phyloP scores from a whole-genome alignment of 2,888 invertebrate species.

The Monochamus alternatus region DNA sequence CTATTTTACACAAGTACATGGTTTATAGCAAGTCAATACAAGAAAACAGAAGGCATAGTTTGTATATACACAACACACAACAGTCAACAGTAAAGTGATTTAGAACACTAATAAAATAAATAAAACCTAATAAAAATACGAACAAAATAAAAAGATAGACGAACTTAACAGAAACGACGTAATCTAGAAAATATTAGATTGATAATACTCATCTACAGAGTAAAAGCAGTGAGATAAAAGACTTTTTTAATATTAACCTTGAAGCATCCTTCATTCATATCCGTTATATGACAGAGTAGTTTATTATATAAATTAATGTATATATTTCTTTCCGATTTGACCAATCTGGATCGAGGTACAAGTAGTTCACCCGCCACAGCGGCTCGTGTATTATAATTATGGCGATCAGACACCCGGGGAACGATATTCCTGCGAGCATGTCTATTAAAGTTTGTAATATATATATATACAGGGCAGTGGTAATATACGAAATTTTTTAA shows the following conservation, averaged over 20 bases:
- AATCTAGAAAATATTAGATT: background rate
- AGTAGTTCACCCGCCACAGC: conserved; percentile 13
- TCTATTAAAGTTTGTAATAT: conserved; percentile 13
- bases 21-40: conserved; percentile 20
- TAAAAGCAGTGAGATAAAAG: conserved; percentile 13
- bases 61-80: conserved; percentile 17
- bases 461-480: conserved; percentile 10
- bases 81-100: background rate
- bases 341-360: conserved; percentile 25
- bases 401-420: background rate
- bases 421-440: background rate
- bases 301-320: conserved; percentile 15
- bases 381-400: conserved; percentile 14
- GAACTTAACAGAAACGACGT: background rate
- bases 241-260: conserved; percentile 15
- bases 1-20: conserved; percentile 21
- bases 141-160: background rate
- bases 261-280: conserved; percentile 19
- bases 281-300: conserved; percentile 2
- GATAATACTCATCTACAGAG: conserved; percentile 14
- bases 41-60: conserved; percentile 2
- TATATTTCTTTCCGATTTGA: conserved; percentile 15
- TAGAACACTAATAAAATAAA: background rate
- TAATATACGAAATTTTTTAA: conserved; percentile 3
- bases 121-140: background rate